Evolutionary conservation across 2,113 vertebrate species (phyloP), one percentile per base, ranked within the genome.

Genomic region (Gymnorhina tibicen): DNA sequence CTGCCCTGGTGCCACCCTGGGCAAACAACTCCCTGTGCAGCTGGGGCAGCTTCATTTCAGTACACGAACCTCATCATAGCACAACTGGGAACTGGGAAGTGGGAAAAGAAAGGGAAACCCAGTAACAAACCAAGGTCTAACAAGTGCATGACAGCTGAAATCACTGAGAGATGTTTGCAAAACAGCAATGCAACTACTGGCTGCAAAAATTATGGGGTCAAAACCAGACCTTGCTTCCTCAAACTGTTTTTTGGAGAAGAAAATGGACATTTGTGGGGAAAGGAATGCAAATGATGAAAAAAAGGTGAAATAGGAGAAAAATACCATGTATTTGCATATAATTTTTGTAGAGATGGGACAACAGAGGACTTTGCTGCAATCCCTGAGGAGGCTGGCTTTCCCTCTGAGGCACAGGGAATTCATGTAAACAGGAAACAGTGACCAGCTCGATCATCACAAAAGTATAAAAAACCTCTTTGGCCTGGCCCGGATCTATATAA

Each of bases 391-490:
- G n/a, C 16, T 80, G 59, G 20, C 10, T 81, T 83, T 85, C 33
- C 50, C 72, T 66, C 44, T 52, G 53, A 72, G 52, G 44, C 52
- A 64, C 26, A 4, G 24, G 70, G 49, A 64, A 62, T 50, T 95
- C 6, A 12, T 4, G n/a, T 53, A 67, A 95, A 95, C 81, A 93
- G 90, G 89, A 96, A 87, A 67, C 33, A 24, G 37, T 4, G 32
- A 94, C 84, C 69, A 69, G 41, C 49, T 53, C 0, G 5, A 37
- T 85, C 87, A 76, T 63, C 69, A 73, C 30, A 77, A 80, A 91
- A 50, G 53, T 30, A 90, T 46, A 58, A 87, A 91, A 75, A 21
- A 1, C 0, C 3, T 1, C 74, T 66, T 58, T 32, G 44, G 49
- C n/a, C 42, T 37, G 9, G 37, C 84, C 53, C 53, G 79, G 69